Evolutionary conservation across 2,113 vertebrate genomes (phyloP).

Genomic region (Upupa epops): DNA sequence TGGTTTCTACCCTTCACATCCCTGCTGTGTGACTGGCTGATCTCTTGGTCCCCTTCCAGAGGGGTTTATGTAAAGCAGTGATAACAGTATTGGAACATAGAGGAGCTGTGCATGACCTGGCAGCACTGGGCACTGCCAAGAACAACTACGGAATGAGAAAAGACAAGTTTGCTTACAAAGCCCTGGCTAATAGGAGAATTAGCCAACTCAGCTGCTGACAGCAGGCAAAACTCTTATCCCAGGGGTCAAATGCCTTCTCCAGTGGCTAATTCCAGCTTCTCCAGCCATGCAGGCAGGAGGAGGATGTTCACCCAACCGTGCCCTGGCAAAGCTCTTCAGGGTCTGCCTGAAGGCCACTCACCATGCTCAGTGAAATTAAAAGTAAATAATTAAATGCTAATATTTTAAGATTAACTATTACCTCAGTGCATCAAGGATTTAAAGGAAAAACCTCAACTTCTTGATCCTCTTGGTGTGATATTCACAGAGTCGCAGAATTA

Average conservation of each 20-base stretch:
- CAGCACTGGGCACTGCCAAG: not conserved
- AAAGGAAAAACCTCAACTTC: not conserved
- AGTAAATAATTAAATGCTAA: not conserved
- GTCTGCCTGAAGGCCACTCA: not conserved
- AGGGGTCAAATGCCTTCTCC: rapidly evolving
- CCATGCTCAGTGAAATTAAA: not conserved
- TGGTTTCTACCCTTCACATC: not conserved
- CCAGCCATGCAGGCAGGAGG: not conserved
- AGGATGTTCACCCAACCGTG: not conserved
- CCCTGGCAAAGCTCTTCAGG: not conserved
- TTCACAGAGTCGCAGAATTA: no score
- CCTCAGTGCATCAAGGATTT: not conserved
- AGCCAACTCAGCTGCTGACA: not conserved
- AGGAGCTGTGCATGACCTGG: not conserved
- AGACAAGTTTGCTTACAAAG: not conserved
- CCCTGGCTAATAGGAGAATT: not conserved
- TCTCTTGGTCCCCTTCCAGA: not conserved
- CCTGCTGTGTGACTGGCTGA: not conserved
- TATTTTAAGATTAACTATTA: not conserved
- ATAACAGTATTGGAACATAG: not conserved
- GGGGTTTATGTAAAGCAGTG: not conserved
- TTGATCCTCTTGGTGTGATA: not conserved
- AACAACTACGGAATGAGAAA: not conserved
- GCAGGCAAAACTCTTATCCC: not conserved
- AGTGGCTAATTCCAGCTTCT: not conserved